Evolutionary conservation across 1,140 invertebrate genomes (phyloP).

Genomic region (Cepaea nemoralis): DNA sequence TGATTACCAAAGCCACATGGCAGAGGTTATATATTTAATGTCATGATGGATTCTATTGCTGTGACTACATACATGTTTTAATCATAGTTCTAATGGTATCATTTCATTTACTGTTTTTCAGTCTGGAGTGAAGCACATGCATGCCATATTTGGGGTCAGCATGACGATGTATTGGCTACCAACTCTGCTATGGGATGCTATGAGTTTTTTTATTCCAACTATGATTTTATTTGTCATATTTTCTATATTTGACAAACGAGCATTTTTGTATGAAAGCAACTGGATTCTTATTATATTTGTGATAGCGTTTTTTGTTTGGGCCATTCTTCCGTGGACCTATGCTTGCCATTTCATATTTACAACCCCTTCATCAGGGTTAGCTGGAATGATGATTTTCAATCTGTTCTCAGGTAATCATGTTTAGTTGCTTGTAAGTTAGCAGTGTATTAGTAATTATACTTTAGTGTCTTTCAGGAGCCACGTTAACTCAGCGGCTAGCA

Average conservation of each 20-base stretch:
- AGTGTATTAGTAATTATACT: too few relatives aligned
- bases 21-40: too few relatives aligned
- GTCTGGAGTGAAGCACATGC: slow-evolving; percentile 38
- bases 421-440: too few relatives aligned
- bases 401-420: slow-evolving; percentile 32
- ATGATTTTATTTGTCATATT: slow-evolving; percentile 25
- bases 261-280: slow-evolving; percentile 16
- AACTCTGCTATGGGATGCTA: slow-evolving; percentile 31
- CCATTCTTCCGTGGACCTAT: slow-evolving; percentile 19
- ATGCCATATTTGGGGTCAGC: slow-evolving; percentile 24
- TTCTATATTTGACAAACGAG: background rate
- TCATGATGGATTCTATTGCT: too few relatives aligned
- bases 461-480: too few relatives aligned
- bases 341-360: slow-evolving; percentile 23
- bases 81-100: too few relatives aligned
- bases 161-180: slow-evolving; percentile 26
- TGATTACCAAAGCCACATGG: too few relatives aligned
- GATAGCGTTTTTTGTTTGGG: slow-evolving; percentile 2
- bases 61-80: too few relatives aligned
- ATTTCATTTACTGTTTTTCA: slow-evolving; percentile 9
- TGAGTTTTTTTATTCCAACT: slow-evolving; percentile 28
- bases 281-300: slow-evolving; percentile 10
- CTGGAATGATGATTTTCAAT: slow-evolving; percentile 5
- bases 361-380: slow-evolving; percentile 14
- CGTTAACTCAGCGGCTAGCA: too few relatives aligned